These are phyloP conservation scores for Mimachlamys varia DNA, from an alignment of 2,888 invertebrate species.

Conservation along the genomic window DNA sequence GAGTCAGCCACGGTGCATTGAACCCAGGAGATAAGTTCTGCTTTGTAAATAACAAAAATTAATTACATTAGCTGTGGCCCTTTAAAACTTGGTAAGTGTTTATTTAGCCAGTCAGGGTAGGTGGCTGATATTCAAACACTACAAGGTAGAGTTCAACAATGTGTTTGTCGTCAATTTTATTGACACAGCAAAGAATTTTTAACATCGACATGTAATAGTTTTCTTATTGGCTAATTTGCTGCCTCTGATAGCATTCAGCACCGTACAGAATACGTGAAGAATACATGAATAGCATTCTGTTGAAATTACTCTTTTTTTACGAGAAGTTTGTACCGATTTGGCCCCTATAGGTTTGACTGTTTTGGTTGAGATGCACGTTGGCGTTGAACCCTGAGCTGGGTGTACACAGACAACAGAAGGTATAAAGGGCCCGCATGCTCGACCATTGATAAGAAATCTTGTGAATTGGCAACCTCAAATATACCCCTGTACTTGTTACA, in stretches of 20 bases:
- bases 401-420: background rate
- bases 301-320: too few species aligned
- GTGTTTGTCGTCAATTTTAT: background rate
- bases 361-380: background rate
- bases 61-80: constrained; percentile 27
- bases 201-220: background rate
- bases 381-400: background rate
- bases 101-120: constrained; percentile 30
- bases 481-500: background rate
- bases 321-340: constrained; percentile 11
- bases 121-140: constrained; percentile 18
- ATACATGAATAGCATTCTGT: background rate
- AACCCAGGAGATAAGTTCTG: background rate
- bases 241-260: background rate
- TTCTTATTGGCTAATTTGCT: constrained; percentile 32
- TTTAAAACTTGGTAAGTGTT: constrained; percentile 25
- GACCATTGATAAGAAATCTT: background rate
- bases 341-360: background rate
- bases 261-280: constrained; percentile 14
- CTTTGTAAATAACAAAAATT: constrained; percentile 23
- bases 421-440: constrained; percentile 29
- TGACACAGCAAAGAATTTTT: background rate
- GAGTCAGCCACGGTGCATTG: background rate
- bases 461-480: constrained; percentile 24
- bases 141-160: constrained; percentile 6